Percentiles rank a stretch among this genome's conserved stretches.
Evolutionary conservation across 2,888 invertebrate species (phyloP).

Genomic region (Philereme transversata): DNA sequence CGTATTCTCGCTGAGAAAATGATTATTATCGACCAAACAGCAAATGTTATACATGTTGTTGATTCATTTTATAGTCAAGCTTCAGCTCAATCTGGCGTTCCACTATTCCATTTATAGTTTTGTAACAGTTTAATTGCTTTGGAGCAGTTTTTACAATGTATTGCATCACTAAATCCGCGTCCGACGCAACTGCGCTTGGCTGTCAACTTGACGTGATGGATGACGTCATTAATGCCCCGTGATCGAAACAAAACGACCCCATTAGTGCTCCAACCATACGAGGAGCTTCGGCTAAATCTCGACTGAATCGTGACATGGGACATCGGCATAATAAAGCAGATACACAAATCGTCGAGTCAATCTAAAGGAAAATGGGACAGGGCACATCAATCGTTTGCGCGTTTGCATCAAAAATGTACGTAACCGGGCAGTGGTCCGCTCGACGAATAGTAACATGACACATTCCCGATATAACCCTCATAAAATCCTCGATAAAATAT

Average conservation of each 20-base stretch:
- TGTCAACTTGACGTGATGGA: slow-evolving; percentile 72
- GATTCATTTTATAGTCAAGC: slow-evolving; percentile 8
- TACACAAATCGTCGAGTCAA: slow-evolving; percentile 61
- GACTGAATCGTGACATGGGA: slow-evolving; percentile 33
- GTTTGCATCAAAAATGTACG: slow-evolving; percentile 70
- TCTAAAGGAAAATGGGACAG: slow-evolving; percentile 58
- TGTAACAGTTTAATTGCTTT: slow-evolving; percentile 29
- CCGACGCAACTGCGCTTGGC: slow-evolving; percentile 62
- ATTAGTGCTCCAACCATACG: slow-evolving; percentile 50
- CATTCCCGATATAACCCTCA: slow-evolving; percentile 71
- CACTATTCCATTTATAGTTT: slow-evolving; percentile 13
- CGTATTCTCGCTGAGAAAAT: slow-evolving; percentile 13
- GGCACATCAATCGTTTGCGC: slow-evolving; percentile 70
- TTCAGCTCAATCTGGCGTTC: slow-evolving; percentile 11
- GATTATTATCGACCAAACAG: slow-evolving; percentile 2
- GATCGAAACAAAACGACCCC: slow-evolving; percentile 63
- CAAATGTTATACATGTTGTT: slow-evolving; percentile 15
- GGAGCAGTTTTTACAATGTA: slow-evolving; percentile 33
- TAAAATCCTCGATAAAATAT: slow-evolving; percentile 74
- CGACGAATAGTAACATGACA: slow-evolving; percentile 65
- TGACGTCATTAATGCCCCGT: slow-evolving; percentile 70
- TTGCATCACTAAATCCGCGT: slow-evolving; percentile 49
- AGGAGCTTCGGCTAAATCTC: slow-evolving; percentile 32
- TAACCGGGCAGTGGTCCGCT: slow-evolving; percentile 49
- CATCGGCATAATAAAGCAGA: slow-evolving; percentile 44